phyloP scores from a whole-genome alignment of 2,888 invertebrate genomes.

The Helobdella robusta region DNA sequence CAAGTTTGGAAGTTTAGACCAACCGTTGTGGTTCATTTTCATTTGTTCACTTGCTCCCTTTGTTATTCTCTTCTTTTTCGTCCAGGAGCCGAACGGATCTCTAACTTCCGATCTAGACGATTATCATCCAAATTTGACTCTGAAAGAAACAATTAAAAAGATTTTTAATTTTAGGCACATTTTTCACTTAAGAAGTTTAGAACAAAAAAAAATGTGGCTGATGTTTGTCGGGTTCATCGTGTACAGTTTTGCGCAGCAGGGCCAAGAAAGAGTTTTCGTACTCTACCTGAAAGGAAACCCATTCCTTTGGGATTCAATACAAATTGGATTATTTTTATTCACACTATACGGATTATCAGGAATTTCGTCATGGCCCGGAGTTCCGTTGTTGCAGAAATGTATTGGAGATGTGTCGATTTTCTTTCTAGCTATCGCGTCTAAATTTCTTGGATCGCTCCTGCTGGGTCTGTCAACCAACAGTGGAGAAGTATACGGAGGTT shows the following conservation, averaged over 20 bases:
- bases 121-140: no score
- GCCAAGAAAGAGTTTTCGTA: constrained; percentile 45
- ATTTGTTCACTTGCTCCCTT: constrained; percentile 41
- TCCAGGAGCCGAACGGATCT: constrained; percentile 36
- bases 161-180: constrained; percentile 25
- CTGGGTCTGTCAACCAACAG: constrained; percentile 36
- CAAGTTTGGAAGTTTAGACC: constrained; percentile 36
- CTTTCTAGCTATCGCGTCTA: constrained; percentile 44
- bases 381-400: constrained; percentile 32
- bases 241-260: constrained; percentile 46
- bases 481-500: constrained; percentile 35
- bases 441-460: constrained; percentile 45
- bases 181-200: constrained; percentile 32
- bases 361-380: constrained; percentile 35
- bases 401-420: constrained; percentile 37
- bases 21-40: constrained; percentile 45
- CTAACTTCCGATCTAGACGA: constrained; percentile 16
- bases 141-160: not conserved
- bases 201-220: constrained; percentile 44
- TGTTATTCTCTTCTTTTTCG: constrained; percentile 42
- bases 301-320: constrained; percentile 32
- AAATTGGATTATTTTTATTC: constrained; percentile 35
- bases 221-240: constrained; percentile 46
- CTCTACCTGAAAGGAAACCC: constrained; percentile 39
- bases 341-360: constrained; percentile 30